Evolutionary conservation across 1,140 invertebrate genomes (phyloP), one percentile per base, ranked within the genome.

Genomic region (Drosophila teissieri): DNA sequence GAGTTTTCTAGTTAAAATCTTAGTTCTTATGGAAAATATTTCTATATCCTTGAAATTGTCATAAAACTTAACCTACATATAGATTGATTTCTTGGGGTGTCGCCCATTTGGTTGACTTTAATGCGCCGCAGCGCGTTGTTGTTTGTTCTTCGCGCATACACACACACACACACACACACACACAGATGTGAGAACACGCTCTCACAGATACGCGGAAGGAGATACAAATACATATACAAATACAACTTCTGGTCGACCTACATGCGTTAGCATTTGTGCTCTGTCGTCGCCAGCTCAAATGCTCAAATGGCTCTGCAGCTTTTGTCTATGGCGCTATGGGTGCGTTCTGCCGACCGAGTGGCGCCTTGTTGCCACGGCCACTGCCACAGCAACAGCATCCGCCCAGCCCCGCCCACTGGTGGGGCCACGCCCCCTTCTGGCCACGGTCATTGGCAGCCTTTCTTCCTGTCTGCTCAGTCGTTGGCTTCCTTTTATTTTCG

Each of bases 401-500:
- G 60, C 56, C 51, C 27, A 52, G 36, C 54, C 40, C 48, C 37
- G 15, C 48, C 27, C 49, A 24, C 40, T 37, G 24, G 40, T 39
- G 4, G 17, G 36, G 45, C 24, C 36, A 39, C 44, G 24, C 34
- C 27, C 39, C 15, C 44, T 14, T 17, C 45, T 31, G 7, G 57
- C 22, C 45, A 63, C 58, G 58, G 49, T 67, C 64, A 65, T 68
- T 65, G 64, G 64, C 46, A 52, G 55, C 44, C 64, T 73, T 60
- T 31, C 46, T 53, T 65, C 36, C 36, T 24, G 51, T 57, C 42
- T 70, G 65, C 27, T 70, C 52, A 57, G 64, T 49, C 44, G 44
- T 49, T 54, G 65, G 69, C 61, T 90, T 81, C 55, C 81, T 76
- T 73, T 81, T 89, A 85, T 90, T 85, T 90, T 89, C 61, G 73